Conservation (phyloP, 1,140 invertebrate genomes). For the Brachionus angularis region DNA sequence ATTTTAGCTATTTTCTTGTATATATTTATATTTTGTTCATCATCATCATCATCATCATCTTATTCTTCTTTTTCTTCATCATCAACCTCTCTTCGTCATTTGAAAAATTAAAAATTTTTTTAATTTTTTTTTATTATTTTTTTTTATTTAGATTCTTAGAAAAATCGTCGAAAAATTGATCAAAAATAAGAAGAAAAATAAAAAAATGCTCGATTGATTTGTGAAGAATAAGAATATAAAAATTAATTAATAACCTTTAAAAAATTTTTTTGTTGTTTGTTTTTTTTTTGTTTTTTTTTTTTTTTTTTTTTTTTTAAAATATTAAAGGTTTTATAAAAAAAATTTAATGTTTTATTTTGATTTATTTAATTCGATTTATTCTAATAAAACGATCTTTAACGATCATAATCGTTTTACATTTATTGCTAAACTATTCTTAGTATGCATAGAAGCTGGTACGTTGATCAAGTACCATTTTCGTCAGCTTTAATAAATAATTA, state of each 20-base stretch:
- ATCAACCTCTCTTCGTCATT: neutral
- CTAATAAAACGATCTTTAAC: too few species aligned
- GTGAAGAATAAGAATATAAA: neutral
- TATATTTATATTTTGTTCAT: neutral
- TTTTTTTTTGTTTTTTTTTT: slow-evolving; percentile 20
- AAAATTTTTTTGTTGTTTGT: neutral
- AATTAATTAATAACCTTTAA: neutral
- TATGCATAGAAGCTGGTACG: slow-evolving; percentile 44
- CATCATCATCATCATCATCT: neutral
- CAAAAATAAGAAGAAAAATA: neutral
- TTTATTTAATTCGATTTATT: too few species aligned
- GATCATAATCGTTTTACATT: too few species aligned
- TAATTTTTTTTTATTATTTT: neutral
- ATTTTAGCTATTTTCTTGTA: slow-evolving; percentile 11
- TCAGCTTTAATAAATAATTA: slow-evolving; percentile 32
- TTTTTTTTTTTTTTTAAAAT: neutral
- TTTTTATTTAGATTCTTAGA: neutral
- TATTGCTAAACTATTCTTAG: slow-evolving; percentile 8
- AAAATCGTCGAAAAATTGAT: too few species aligned
- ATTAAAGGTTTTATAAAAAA: neutral
- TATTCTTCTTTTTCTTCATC: neutral
- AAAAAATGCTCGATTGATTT: neutral
- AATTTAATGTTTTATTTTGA: too few species aligned
- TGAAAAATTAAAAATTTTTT: neutral
- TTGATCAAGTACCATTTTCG: slow-evolving; percentile 43